phyloP scores from a whole-genome alignment of 2,888 invertebrate genomes.

The Hirudinaria manillensis region DNA sequence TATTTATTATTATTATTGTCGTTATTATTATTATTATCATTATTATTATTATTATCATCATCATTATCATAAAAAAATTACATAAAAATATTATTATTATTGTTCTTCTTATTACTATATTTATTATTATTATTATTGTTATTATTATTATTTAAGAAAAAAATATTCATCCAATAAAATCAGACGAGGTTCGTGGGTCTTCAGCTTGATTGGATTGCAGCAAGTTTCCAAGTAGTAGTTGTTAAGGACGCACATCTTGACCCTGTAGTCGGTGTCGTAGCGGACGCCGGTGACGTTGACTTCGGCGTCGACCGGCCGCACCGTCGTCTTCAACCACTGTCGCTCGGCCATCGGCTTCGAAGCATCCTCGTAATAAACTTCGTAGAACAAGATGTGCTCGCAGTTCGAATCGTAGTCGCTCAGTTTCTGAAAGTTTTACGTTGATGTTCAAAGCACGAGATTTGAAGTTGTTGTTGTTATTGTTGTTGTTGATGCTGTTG shows the following conservation, averaged over 20 bases:
- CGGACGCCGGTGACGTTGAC: not conserved
- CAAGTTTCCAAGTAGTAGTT: conserved; percentile 7
- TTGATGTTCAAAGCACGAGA: too few species aligned
- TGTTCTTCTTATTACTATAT: too few species aligned
- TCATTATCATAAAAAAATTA: too few species aligned
- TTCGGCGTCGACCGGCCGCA: not conserved
- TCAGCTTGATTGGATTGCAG: not conserved
- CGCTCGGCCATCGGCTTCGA: not conserved
- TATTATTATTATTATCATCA: too few species aligned
- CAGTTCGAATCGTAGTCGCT: not conserved
- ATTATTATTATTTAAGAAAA: not conserved
- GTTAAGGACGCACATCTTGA: conserved; percentile 13
- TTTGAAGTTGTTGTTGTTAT: not conserved
- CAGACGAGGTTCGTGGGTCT: not conserved
- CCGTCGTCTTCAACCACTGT: conserved; percentile 23
- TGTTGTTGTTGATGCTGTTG: too few species aligned
- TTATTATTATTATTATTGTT: too few species aligned
- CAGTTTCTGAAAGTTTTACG: conserved; percentile 8
- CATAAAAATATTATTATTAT: too few species aligned
- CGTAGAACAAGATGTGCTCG: conserved; percentile 11
- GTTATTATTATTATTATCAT: too few species aligned
- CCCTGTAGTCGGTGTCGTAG: not conserved
- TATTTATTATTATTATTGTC: too few species aligned
- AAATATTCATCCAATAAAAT: not conserved
- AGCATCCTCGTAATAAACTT: conserved; percentile 18